phyloP scores from a whole-genome alignment of 2,797 vertebrate species.

The Atherinosoma microstoma region DNA sequence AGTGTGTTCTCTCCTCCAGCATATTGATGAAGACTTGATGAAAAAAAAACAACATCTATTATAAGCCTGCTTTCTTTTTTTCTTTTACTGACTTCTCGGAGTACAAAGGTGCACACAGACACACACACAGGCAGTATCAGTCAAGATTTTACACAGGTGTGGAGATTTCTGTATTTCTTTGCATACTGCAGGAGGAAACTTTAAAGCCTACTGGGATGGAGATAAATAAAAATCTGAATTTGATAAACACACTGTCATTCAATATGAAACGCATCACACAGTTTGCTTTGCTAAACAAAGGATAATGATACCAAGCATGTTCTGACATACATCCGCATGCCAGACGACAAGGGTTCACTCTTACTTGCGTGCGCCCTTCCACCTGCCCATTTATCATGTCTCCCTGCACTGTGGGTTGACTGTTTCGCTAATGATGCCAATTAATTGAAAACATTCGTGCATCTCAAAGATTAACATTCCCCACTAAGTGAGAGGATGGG shows the following conservation, averaged over 20 bases:
- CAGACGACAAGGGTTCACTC: conserved; percentile 60
- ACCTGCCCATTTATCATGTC: conserved; percentile 75
- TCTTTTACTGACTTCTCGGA: too few species aligned
- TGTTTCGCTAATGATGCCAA: conserved; percentile 82
- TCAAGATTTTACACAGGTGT: neutral
- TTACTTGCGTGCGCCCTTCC: conserved; percentile 45
- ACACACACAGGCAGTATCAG: too few species aligned
- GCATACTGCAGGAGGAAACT: neutral
- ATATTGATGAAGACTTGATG: neutral
- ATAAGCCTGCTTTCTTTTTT: too few species aligned
- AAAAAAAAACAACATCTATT: neutral
- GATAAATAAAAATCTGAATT: conserved; percentile 31
- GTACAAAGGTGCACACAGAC: neutral
- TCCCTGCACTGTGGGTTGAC: conserved; percentile 66
- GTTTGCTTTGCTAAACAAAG: conserved; percentile 49
- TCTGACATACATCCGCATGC: conserved; percentile 59
- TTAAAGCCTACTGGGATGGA: conserved; percentile 9
- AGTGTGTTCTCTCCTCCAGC: neutral
- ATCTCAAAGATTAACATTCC: conserved; percentile 79
- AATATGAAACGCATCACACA: conserved; percentile 44
- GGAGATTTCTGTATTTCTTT: neutral
- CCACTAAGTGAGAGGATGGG: conserved; percentile 22
- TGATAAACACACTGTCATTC: conserved; percentile 30
- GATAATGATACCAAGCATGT: conserved; percentile 53
- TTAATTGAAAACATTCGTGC: conserved; percentile 81